A percentile compares a stretch with the other conserved stretches of the same genome.
Conservation (phyloP, 2,113 vertebrate genomes). For the Ochotona princeps region DNA sequence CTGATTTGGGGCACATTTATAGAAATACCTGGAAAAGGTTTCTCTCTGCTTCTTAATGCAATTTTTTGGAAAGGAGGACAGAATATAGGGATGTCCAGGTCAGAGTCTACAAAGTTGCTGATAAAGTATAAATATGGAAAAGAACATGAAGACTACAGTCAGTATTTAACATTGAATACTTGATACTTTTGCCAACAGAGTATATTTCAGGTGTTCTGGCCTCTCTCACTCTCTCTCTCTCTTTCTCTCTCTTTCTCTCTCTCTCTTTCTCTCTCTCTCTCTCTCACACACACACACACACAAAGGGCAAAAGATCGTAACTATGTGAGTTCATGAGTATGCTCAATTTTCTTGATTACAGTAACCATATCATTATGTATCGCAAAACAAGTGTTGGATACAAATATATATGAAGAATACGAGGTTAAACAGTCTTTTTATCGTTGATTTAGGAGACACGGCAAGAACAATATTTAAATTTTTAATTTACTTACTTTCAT, state of each 20-base stretch:
- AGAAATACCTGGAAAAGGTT: too few relatives aligned
- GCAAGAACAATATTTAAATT: too few relatives aligned
- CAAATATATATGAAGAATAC: not conserved
- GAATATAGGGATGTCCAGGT: not conserved
- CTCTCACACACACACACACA: too few relatives aligned
- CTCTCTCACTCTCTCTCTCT: too few relatives aligned
- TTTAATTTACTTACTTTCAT: too few relatives aligned
- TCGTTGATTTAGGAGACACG: not conserved
- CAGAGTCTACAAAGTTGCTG: not conserved
- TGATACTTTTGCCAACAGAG: not conserved
- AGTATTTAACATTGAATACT: not conserved
- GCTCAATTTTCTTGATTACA: not conserved
- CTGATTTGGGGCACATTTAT: not conserved
- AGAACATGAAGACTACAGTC: not conserved
- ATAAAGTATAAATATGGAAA: not conserved
- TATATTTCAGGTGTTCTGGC: not conserved
- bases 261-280: too few relatives aligned
- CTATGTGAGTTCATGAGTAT: not conserved
- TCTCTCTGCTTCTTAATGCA: not conserved
- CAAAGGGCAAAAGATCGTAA: not conserved
- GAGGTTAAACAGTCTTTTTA: not conserved
- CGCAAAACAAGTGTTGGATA: not conserved
- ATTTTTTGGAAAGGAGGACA: not conserved
- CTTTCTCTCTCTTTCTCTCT: too few relatives aligned
- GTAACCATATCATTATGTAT: not conserved